Evolutionary conservation across 1,140 invertebrate species (phyloP), one percentile per base, ranked within the genome.

Genomic region (Solenopsis invicta): DNA sequence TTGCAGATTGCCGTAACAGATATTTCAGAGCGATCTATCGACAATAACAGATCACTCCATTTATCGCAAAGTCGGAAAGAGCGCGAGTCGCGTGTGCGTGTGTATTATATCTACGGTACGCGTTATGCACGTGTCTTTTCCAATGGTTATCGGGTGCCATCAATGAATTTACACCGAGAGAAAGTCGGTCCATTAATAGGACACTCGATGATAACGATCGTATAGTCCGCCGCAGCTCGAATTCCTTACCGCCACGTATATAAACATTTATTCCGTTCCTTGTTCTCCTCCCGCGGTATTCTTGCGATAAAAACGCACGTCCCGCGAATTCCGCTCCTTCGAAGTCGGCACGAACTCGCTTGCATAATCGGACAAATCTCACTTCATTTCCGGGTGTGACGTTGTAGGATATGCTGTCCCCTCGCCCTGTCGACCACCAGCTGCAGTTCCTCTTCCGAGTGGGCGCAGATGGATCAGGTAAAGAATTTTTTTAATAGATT

Each of bases 401-500:
- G 12, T 91, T 94, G 45, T 88, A 95, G 95, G 69, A 94, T 93
- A 61, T 94, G 94, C 81, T 95, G 94, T 80, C 92, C 94, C 29
- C 76, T 94, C 81, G 94, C 94, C 54, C 86, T 94, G 89, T 94
- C 94, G 18, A 93, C 93, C 50, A 93, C 93, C 88, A 94, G 94
- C 80, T 92, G 93, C 88, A 88, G 89, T 52, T 87, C 93, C 62
- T 92, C 92, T 69, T 91, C 94, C 16, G 94, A 95, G 56, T 95
- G 95, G 95, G 88, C 92, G 71, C 93, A 94, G 75, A 69, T 92
- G 75, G 94, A 95, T 90, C 95, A 95, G 94, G 95, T 95, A 91
- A 84, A 34, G 9, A 13, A 21, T 21, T 21, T 52, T 52, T 16
- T 45, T 16, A 16, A 6, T 45, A 62, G 13, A 24, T 4, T 59